A percentile compares a stretch with the other conserved stretches of the same genome.
Evolutionary conservation across 2,888 invertebrate genomes (phyloP).

Genomic region (Drosophila differens): DNA sequence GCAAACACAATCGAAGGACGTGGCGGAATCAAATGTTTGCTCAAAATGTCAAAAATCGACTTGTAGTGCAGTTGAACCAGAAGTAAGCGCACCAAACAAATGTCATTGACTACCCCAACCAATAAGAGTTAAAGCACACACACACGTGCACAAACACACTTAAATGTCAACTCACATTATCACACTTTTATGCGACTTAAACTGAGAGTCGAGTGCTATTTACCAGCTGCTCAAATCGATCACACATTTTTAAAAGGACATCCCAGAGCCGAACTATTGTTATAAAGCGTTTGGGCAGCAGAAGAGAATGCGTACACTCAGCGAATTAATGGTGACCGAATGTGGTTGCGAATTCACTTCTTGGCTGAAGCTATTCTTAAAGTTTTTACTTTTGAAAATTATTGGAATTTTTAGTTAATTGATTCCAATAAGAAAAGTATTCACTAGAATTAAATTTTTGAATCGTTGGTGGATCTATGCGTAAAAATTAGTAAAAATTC

Average conservation of each 20-base stretch:
- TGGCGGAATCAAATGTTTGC: conserved; percentile 59
- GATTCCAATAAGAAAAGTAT: not conserved
- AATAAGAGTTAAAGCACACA: conserved; percentile 37
- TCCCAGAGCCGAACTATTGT: conserved; percentile 19
- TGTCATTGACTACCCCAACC: conserved; percentile 60
- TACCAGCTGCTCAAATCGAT: conserved; percentile 47
- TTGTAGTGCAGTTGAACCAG: conserved; percentile 67
- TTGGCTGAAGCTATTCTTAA: not conserved
- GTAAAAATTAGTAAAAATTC: not conserved
- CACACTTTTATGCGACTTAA: conserved; percentile 40
- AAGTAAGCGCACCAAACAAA: conserved; percentile 68
- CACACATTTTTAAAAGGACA: conserved; percentile 34
- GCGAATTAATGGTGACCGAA: not conserved
- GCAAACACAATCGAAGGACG: conserved; percentile 60
- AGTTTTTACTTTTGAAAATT: not conserved
- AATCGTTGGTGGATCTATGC: not conserved
- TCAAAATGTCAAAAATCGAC: conserved; percentile 75
- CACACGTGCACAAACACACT: conserved; percentile 19
- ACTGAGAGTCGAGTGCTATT: conserved; percentile 32
- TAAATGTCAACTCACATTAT: conserved; percentile 53
- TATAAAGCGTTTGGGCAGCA: not conserved
- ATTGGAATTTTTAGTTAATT: not conserved
- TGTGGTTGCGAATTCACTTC: not conserved
- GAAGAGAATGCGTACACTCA: conserved; percentile 8
- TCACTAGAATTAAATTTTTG: not conserved